Evolutionary conservation across 2,113 vertebrate species (phyloP).

Genomic region (Hymenochirus boettgeri): DNA sequence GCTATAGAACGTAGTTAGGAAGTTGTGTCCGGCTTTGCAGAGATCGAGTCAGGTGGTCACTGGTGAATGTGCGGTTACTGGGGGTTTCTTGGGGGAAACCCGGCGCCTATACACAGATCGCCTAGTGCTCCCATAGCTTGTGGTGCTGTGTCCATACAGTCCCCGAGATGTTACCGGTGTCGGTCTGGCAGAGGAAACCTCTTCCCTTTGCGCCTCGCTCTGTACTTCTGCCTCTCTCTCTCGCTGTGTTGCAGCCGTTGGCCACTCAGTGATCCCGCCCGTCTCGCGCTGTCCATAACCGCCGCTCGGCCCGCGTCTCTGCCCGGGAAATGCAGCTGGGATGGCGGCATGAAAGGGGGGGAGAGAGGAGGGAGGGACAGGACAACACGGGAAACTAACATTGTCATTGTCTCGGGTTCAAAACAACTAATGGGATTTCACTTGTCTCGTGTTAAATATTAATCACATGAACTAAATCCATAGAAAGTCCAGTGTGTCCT

Average conservation of each 20-base stretch:
- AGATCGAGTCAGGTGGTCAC: background rate
- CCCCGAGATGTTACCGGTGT: too few relatives aligned
- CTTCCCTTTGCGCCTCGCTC: background rate
- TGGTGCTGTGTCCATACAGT: too few relatives aligned
- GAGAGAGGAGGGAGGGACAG: conserved; percentile 32
- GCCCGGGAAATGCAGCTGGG: conserved; percentile 58
- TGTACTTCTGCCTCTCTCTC: background rate
- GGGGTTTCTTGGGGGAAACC: background rate
- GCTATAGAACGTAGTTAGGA: conserved; percentile 8
- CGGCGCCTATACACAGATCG: too few relatives aligned
- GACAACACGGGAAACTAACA: too few relatives aligned
- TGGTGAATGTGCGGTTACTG: background rate
- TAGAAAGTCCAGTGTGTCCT: too few relatives aligned
- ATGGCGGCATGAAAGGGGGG: conserved; percentile 58
- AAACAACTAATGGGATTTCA: too few relatives aligned
- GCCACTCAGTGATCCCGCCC: conserved; percentile 23
- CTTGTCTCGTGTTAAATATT: too few relatives aligned
- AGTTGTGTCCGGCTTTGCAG: background rate
- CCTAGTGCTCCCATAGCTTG: too few relatives aligned
- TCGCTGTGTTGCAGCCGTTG: conserved; percentile 19
- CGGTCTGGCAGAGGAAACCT: background rate
- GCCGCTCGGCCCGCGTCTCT: conserved; percentile 33
- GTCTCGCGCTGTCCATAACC: conserved; percentile 37
- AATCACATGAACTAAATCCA: too few relatives aligned
- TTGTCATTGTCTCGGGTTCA: conserved; percentile 4